Base-by-base conservation (phyloP, 2,113 vertebrate genomes). In the Catharus bicknelli region DNA sequence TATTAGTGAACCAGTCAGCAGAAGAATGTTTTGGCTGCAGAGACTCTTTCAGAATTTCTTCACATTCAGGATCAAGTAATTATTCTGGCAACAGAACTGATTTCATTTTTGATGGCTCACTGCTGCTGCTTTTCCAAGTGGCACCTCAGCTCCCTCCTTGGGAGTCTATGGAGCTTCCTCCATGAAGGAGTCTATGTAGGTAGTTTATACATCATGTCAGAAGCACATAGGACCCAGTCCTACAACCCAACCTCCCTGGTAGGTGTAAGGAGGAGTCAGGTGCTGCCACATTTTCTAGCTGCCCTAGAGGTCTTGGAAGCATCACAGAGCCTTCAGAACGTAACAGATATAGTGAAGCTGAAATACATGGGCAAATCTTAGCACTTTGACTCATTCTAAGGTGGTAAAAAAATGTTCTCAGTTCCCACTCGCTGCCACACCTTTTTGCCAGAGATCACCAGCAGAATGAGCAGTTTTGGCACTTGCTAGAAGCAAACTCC, bases 1-100 rank as follows among this genome's bases (percentile, higher is more conserved):
- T 91, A 36, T 59, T 47, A 79, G 54, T 36, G 20, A 95, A 84
- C 19, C 25, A 92, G 74, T 48, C 88, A 88, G 81, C 68, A 91
- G 66, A 88, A 91, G 9, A 18, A 53, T 48, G 7, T 59, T 95
- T 88, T 88, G 72, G 72, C 78, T 91, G 43, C 34, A 66, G 43
- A 94, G 38, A 32, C n/a, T 78, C 50, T 94, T 88, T 84, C 25
- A 78, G 64, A 79, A 45, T 59, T 82, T 70, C 62, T 48, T 77
- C 30, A 7, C 34, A 45, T 86, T 42, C 73, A 81, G 73, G 67
- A 77, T 66, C 67, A 55, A 91, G 47, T 43, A 45, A 88, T 66
- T 73, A 69, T 23, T 90, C 43, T 92, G 64, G 43, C 47, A 86
- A 51, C 45, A 63, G 29, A 58, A 40, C 23, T 48, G 51, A 80